Evolutionary conservation across 2,888 invertebrate species (phyloP), one percentile per base, ranked within the genome.

Genomic region (Drosophila picticornis): DNA sequence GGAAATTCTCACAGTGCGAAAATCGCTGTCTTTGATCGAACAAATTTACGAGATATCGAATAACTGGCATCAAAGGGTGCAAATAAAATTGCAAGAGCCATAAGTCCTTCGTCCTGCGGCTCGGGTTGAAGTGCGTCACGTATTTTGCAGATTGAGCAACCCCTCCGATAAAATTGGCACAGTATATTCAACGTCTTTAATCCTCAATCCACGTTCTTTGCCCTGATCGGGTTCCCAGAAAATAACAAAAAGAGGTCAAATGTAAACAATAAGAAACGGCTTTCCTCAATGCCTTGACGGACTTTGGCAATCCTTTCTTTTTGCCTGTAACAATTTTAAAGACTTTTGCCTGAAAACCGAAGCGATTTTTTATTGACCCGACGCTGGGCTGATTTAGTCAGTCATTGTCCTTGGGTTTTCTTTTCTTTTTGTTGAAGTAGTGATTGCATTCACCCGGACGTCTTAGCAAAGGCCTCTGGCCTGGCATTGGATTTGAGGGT

Each of bases 201-300:
- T 63, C 40, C 63, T 50, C 22, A 32, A 56, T 67, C 16, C 64
- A 36, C 29, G 65, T 25, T 46, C 25, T 46, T 25, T 46, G 4
- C 2, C 16, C 46, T 46, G 22, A 85, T 81, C 83, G 90, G 87
- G 88, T 89, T 91, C 88, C 90, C 84, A 87, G 85, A 89, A 91
- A 91, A 92, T 91, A 91, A 87, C 91, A 79, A 77, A 72, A 80
- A 85, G 89, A 91, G 91, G 91, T 91, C 92, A 92, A 90, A 88
- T 75, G 78, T 81, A 90, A 87, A 91, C 91, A 91, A 90, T 75
- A 72, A 57, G 51, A 62, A 77, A 69, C 70, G 66, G 57, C 52
- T 78, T 55, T 75, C 38, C 59, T 69, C 58, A 66, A 52, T 40
- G 25, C 57, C 53, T 55, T 43, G 51, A 62, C n/a, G 67, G 61